Evolutionary conservation across 2,888 invertebrate species (phyloP).

Genomic region (Agrochola lota): DNA sequence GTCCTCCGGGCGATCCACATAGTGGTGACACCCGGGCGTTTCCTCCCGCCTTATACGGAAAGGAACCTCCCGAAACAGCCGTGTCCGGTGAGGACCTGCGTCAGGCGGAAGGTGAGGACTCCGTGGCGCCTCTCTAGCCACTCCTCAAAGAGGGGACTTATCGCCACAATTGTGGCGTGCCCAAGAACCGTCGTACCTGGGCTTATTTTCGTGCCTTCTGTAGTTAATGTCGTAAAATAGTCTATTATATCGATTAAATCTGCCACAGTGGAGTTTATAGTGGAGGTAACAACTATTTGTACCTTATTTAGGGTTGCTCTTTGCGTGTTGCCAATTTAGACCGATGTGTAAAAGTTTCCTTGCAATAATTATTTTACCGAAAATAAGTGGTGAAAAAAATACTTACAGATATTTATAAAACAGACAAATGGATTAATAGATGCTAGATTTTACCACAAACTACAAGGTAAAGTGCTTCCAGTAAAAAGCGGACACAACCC

Average conservation of each 20-base stretch:
- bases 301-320: background rate
- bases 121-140: no score
- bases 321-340: background rate
- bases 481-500: background rate
- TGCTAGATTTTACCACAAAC: background rate
- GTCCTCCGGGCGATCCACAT: no score
- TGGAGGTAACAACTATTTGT: background rate
- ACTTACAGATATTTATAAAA: background rate
- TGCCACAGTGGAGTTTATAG: constrained; percentile 27
- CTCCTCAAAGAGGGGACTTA: no score
- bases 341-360: background rate
- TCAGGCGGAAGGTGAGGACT: no score
- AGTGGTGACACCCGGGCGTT: no score
- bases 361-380: background rate
- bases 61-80: no score
- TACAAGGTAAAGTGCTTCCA: background rate
- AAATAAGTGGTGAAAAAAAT: background rate
- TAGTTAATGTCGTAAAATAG: constrained; percentile 33
- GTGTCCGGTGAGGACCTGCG: no score
- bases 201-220: background rate
- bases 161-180: no score
- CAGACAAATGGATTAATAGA: background rate
- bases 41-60: no score
- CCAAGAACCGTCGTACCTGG: constrained; percentile 25
- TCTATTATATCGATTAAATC: constrained; percentile 41